Conservation (phyloP, 2,888 invertebrate genomes). For the Agapetus fuscipes region DNA sequence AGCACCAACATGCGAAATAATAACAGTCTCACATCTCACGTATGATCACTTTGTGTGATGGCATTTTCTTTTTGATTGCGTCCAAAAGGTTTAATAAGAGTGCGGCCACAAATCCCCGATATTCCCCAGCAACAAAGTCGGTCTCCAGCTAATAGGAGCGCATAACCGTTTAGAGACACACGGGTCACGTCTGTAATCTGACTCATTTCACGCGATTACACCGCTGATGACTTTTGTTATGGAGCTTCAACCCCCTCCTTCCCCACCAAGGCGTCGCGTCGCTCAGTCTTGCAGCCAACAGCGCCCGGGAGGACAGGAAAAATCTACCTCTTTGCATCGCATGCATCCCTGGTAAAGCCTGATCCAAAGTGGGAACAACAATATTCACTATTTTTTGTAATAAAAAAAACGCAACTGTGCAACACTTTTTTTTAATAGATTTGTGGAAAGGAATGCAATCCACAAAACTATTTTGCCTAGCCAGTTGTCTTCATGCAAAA, state of each 20-base stretch:
- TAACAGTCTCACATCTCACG: background rate
- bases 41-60: too few species aligned
- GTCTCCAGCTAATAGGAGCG: constrained; percentile 12
- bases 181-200: constrained; percentile 17
- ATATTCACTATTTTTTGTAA: too few species aligned
- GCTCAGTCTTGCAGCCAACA: too few species aligned
- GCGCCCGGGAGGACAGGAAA: constrained; percentile 4
- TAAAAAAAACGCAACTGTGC: too few species aligned
- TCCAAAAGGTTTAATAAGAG: constrained; percentile 1
- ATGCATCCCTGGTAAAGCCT: constrained; percentile 5
- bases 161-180: constrained; percentile 18
- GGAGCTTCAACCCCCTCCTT: too few species aligned
- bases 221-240: constrained; percentile 19
- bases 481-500: too few species aligned
- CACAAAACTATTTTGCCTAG: too few species aligned
- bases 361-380: too few species aligned
- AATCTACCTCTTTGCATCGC: constrained; percentile 7
- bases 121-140: constrained; percentile 13
- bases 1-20: background rate
- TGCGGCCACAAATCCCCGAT: constrained; percentile 10
- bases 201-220: constrained; percentile 16
- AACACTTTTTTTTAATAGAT: too few species aligned
- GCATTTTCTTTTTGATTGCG: too few species aligned
- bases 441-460: too few species aligned
- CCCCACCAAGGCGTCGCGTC: too few species aligned